A percentile compares a stretch with the other conserved stretches of the same genome.
Evolutionary conservation across 2,113 vertebrate species (phyloP).

Genomic region (Siniperca knerii): DNA sequence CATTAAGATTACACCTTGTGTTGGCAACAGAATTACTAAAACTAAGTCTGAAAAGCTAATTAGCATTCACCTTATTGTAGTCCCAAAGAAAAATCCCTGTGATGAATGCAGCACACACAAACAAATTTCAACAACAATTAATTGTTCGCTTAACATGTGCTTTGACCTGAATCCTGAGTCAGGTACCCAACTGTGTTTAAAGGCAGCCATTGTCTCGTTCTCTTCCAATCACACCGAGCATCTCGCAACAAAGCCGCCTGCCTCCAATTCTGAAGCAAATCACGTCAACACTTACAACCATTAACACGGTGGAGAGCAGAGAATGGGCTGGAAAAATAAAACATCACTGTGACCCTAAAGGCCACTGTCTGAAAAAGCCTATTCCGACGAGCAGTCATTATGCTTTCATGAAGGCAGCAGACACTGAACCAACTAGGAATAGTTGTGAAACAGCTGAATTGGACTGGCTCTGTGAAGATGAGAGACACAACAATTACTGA

Average conservation of each 20-base stretch:
- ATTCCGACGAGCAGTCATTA: conserved; percentile 63
- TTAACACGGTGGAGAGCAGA: conserved; percentile 42
- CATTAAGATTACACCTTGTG: neutral
- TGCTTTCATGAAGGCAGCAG: conserved; percentile 59
- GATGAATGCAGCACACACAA: conserved; percentile 39
- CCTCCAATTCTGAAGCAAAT: conserved; percentile 60
- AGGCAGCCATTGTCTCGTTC: conserved; percentile 53
- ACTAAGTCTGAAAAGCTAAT: conserved; percentile 49
- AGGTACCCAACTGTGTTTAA: conserved; percentile 59
- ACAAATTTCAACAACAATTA: conserved; percentile 59
- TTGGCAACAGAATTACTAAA: neutral
- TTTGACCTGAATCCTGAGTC: conserved; percentile 62
- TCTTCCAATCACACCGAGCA: conserved; percentile 50
- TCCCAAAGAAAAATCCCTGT: conserved; percentile 28
- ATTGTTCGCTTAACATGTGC: conserved; percentile 39
- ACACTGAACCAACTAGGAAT: conserved; percentile 1
- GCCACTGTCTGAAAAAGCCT: conserved; percentile 50
- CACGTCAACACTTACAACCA: conserved; percentile 60
- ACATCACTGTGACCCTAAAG: conserved; percentile 55
- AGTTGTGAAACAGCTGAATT: conserved; percentile 36
- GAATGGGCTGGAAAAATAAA: conserved; percentile 36
- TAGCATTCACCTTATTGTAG: conserved; percentile 56
- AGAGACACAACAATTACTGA: conserved; percentile 64
- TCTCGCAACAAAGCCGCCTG: conserved; percentile 28
- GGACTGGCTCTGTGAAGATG: conserved; percentile 36